These are phyloP conservation scores for Ophion ellenae DNA, from an alignment of 2,888 invertebrate species.

Conservation along the genomic window DNA sequence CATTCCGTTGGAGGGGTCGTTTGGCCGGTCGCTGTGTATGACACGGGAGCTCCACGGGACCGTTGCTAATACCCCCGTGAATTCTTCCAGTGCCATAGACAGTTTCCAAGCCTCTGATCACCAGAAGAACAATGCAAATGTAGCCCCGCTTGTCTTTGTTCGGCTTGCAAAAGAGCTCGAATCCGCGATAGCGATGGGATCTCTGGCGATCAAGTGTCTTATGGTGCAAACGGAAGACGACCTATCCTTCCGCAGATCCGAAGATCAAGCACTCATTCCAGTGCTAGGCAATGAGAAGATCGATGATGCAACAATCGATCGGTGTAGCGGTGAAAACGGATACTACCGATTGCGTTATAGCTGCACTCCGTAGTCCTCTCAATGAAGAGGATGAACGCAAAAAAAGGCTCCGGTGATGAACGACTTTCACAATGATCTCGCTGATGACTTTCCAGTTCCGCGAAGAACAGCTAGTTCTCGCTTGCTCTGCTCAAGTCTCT, in stretches of 20 bases:
- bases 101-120: conserved; percentile 83
- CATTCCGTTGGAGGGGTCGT: conserved; percentile 63
- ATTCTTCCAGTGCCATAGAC: conserved; percentile 95
- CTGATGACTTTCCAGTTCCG: conserved; percentile 47
- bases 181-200: not conserved
- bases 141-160: not conserved
- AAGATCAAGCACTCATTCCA: not conserved
- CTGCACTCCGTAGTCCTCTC: conserved; percentile 10
- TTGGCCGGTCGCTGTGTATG: conserved; percentile 83
- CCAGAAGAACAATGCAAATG: conserved; percentile 1
- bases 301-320: not conserved
- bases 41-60: conserved; percentile 84
- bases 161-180: not conserved
- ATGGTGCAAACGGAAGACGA: not conserved
- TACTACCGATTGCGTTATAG: not conserved
- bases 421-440: not conserved
- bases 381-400: conserved; percentile 35
- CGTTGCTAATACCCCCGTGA: conserved; percentile 88
- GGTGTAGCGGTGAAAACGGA: not conserved
- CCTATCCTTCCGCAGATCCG: not conserved
- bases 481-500: conserved; percentile 55
- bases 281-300: not conserved
- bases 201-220: not conserved
- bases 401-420: conserved; percentile 3
- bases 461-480: conserved; percentile 27